Evolutionary conservation across 2,797 vertebrate genomes (phyloP), one percentile per base, ranked within the genome.

Genomic region (Lithobates pipiens): DNA sequence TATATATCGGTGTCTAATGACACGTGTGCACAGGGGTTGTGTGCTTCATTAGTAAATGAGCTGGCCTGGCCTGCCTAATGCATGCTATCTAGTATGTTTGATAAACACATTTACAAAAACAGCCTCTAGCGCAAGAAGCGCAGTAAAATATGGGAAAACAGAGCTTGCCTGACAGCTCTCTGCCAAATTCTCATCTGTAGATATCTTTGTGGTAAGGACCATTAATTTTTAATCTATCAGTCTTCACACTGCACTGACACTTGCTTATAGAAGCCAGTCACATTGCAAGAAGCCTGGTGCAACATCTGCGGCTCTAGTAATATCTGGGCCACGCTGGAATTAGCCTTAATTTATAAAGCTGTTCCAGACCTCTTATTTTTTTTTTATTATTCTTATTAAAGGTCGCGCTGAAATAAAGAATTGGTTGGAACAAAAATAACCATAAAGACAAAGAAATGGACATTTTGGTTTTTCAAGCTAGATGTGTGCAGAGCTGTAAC

Each of bases 151-250:
- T 75, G 73, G 73, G 16, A 63, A 72, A 34, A 61, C 34, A 78
- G 67, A 78, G 75, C 34, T 10, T 32, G 76, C 67, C 25, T 72
- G 46, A 39, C 68, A 77, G 68, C 16, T 78, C 76, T 50, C 68
- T 71, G 65, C 82, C 82, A 71, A 77, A 84, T 36, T 50, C 77
- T 75, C 77, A 34, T 76, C 61, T 68, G 71, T 69, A 67, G 44
- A 80, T 76, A 75, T 85, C 77, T 80, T 80, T 80, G 46, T 80
- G 70, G 90, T 88, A 92, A 88, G 91, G 89, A 27, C 89, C 92
- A 92, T 93, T 93, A 95, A 91, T 88, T 92, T 93, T 93, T 93
- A 91, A 94, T 93, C 91, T 91, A 91, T 90, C 87, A 74, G 71
- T 89, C 61, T 79, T 82, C 84, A 77, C 63, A 90, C 89, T 90